These are phyloP conservation scores for Gari tellinella DNA, from an alignment of 2,888 invertebrate genomes.

Conservation along the genomic window DNA sequence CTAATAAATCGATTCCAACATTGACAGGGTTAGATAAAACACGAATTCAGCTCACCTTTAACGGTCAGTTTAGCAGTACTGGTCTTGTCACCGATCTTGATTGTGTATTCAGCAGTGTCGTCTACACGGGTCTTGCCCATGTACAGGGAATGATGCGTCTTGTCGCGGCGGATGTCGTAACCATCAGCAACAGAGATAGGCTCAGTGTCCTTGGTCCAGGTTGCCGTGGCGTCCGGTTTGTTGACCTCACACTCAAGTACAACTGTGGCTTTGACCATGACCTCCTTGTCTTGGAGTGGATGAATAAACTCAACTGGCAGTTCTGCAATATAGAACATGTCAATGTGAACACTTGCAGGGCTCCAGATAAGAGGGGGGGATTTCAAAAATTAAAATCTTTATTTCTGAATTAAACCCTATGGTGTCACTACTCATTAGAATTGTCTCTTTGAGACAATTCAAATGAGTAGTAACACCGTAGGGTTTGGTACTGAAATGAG, in stretches of 20 bases:
- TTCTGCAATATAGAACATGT: too few relatives aligned
- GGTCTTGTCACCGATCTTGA: constrained; percentile 70
- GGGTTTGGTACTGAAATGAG: too few relatives aligned
- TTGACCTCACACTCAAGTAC: constrained; percentile 96
- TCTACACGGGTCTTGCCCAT: constrained; percentile 75
- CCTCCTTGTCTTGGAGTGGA: constrained; percentile 67
- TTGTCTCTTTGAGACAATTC: too few relatives aligned
- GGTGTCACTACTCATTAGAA: too few relatives aligned
- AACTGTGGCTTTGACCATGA: constrained; percentile 85
- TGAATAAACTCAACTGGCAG: constrained; percentile 72
- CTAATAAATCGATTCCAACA: too few relatives aligned
- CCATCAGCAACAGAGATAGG: constrained; percentile 93
- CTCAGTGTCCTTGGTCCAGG: constrained; percentile 92
- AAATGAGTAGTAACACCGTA: too few relatives aligned
- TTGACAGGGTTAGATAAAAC: too few relatives aligned
- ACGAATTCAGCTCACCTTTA: constrained; percentile 51
- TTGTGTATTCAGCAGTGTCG: constrained; percentile 77
- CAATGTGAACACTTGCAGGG: too few relatives aligned
- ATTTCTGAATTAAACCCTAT: too few relatives aligned
- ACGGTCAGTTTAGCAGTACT: constrained; percentile 61
- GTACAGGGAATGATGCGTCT: constrained; percentile 73
- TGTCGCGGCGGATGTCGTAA: constrained; percentile 92
- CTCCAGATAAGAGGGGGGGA: too few relatives aligned
- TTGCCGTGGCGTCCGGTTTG: constrained; percentile 96
- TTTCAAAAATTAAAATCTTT: too few relatives aligned